Evolutionary conservation across 2,113 vertebrate genomes (phyloP).

Genomic region (Sterna hirundo): DNA sequence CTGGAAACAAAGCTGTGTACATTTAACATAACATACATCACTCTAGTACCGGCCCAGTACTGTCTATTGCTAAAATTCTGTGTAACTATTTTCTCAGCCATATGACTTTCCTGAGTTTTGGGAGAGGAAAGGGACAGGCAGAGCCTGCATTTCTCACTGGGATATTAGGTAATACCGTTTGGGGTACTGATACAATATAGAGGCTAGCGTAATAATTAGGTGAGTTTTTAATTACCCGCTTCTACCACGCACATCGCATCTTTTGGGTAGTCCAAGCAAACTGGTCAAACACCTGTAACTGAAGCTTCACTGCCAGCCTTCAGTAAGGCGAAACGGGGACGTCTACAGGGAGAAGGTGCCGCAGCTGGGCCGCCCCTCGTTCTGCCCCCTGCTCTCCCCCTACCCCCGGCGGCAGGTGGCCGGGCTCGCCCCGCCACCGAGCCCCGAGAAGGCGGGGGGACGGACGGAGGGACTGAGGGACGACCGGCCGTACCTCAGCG

Average conservation of each 20-base stretch:
- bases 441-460: neutral
- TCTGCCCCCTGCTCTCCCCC: neutral
- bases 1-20: neutral
- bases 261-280: too few species aligned
- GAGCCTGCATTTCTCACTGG: neutral
- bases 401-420: neutral
- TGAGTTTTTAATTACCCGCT: neutral
- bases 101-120: neutral
- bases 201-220: neutral
- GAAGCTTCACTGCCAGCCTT: accelerated
- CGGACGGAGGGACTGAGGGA: too few species aligned
- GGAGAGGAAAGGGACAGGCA: neutral
- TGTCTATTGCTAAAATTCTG: neutral
- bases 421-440: neutral
- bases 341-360: neutral
- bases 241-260: neutral
- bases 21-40: neutral
- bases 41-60: neutral
- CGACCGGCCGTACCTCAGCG: neutral
- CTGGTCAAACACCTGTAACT: neutral
- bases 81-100: neutral
- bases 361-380: neutral
- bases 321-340: too few species aligned
- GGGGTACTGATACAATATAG: neutral
- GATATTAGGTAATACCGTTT: accelerated